Percentiles rank a stretch among this genome's conserved stretches.
Conservation (phyloP, 2,797 vertebrate genomes). For the Ceryle rudis region DNA sequence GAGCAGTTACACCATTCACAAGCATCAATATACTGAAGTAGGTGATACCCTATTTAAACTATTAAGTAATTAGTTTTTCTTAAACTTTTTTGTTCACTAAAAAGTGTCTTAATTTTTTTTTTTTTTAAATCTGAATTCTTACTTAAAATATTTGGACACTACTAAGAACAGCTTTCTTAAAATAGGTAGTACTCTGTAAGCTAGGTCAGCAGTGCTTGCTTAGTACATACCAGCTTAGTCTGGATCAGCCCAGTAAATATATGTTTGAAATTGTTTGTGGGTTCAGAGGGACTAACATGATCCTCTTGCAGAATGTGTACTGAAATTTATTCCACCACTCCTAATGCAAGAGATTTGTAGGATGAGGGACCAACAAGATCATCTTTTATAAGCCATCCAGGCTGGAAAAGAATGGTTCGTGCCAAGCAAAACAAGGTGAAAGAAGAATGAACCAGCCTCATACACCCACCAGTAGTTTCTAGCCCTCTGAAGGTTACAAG, state of each 20-base stretch:
- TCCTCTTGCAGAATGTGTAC: background rate
- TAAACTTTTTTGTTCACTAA: background rate
- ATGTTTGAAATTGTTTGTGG: background rate
- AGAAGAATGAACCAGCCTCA: background rate
- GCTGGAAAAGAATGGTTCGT: constrained; percentile 2
- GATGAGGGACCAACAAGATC: constrained; percentile 21
- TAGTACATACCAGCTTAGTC: background rate
- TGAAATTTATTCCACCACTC: background rate
- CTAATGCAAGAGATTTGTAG: background rate
- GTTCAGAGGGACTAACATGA: background rate
- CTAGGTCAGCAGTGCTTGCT: background rate
- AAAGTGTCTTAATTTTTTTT: background rate
- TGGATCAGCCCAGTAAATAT: background rate
- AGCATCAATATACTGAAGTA: background rate
- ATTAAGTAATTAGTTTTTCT: background rate
- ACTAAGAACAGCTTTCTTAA: background rate
- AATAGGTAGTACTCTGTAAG: background rate
- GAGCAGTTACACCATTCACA: background rate
- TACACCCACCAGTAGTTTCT: background rate
- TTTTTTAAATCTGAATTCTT: background rate
- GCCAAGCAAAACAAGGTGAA: background rate
- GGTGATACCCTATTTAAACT: background rate
- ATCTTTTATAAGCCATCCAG: constrained; percentile 6
- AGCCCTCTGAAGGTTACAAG: background rate
- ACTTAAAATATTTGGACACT: background rate